phyloP scores from a whole-genome alignment of 2,888 invertebrate genomes.

The Xestia xanthographa region DNA sequence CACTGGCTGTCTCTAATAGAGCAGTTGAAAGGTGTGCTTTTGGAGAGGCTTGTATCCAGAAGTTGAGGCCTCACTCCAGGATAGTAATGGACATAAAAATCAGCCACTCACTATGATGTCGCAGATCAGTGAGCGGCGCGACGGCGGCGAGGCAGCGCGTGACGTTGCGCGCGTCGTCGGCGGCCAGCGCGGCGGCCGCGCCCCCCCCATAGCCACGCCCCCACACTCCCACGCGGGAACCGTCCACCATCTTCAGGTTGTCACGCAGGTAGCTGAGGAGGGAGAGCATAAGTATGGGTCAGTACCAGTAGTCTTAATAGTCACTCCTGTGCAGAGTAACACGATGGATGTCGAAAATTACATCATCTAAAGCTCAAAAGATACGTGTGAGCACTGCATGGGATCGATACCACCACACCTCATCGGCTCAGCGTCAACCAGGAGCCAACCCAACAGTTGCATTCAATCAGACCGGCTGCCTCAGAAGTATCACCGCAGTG shows the following conservation, averaged over 20 bases:
- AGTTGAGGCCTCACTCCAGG: background rate
- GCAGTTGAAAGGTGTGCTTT: background rate
- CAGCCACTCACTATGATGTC: slow-evolving; percentile 92
- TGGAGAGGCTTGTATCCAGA: background rate
- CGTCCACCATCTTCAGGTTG: slow-evolving; percentile 95
- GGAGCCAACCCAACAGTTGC: no score
- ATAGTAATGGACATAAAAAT: background rate
- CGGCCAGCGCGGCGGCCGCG: slow-evolving; percentile 94
- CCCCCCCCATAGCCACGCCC: slow-evolving; percentile 97
- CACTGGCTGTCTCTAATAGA: background rate
- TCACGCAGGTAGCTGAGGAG: slow-evolving; percentile 93
- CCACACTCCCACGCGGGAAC: slow-evolving; percentile 95
- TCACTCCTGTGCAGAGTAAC: background rate
- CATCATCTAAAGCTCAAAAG: background rate
- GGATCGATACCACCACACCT: background rate
- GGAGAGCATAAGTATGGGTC: accelerated
- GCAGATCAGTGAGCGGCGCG: slow-evolving; percentile 96
- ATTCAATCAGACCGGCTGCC: no score
- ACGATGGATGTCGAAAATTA: background rate
- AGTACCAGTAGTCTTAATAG: background rate
- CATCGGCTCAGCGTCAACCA: background rate
- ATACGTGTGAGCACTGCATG: no score
- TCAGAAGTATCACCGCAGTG: background rate
- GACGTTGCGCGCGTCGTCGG: slow-evolving; percentile 93
- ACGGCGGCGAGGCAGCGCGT: slow-evolving; percentile 96